Evolutionary conservation across 2,888 invertebrate species (phyloP).

Genomic region (Sialis lutaria): DNA sequence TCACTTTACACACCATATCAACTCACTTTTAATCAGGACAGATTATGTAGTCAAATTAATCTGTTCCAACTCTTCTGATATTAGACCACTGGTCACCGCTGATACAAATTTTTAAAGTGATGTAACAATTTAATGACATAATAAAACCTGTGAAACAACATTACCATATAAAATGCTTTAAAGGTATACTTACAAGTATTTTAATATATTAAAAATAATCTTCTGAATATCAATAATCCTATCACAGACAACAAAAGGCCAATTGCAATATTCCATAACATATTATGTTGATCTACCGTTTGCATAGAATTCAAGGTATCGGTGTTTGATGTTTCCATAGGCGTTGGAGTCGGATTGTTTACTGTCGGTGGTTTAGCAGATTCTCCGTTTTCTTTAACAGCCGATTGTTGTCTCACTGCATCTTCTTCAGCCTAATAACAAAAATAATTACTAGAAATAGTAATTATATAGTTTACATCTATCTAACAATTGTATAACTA

Average conservation of each 20-base stretch:
- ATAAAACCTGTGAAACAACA: no score
- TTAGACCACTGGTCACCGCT: no score
- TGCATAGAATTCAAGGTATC: neutral
- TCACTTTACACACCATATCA: no score
- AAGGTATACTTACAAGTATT: neutral
- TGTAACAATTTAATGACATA: no score
- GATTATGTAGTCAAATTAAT: no score
- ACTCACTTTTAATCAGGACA: no score
- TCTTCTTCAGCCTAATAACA: slow-evolving; percentile 1
- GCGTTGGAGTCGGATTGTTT: neutral
- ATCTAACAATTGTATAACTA: no score
- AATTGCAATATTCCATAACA: slow-evolving; percentile 29
- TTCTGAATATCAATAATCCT: slow-evolving; percentile 26
- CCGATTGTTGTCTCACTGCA: neutral
- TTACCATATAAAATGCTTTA: no score
- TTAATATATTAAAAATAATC: slow-evolving; percentile 27
- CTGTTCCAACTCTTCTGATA: no score
- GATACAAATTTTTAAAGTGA: no score
- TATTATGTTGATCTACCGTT: slow-evolving; percentile 17
- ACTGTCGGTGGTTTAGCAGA: neutral
- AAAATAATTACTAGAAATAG: neutral
- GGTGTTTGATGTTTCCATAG: neutral
- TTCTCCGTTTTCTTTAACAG: neutral
- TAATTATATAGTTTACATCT: neutral
- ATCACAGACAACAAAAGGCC: slow-evolving; percentile 28